A percentile compares a stretch with the other conserved stretches of the same genome.
phyloP scores from a whole-genome alignment of 2,888 invertebrate genomes.

The Dichetophora obliterata region DNA sequence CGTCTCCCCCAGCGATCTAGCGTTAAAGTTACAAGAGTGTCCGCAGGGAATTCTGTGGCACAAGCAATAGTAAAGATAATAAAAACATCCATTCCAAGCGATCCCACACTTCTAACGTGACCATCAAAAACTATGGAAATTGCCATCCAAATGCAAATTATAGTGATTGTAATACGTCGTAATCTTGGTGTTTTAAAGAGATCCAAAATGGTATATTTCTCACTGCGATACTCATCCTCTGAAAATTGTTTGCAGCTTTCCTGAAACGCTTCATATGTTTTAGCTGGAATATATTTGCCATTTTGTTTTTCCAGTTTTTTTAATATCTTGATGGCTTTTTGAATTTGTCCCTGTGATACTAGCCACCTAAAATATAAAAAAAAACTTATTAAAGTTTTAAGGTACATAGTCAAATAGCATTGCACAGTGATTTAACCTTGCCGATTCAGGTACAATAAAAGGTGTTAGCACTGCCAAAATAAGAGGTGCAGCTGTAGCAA shows the following conservation, averaged over 20 bases:
- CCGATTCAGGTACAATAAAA: slow-evolving; percentile 86
- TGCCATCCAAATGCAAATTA: slow-evolving; percentile 91
- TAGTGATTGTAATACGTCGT: slow-evolving; percentile 80
- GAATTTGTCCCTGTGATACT: slow-evolving; percentile 86
- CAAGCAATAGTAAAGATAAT: slow-evolving; percentile 87
- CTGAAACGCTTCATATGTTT: slow-evolving; percentile 79
- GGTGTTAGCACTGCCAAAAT: slow-evolving; percentile 80
- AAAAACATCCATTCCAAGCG: slow-evolving; percentile 85
- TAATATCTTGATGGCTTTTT: slow-evolving; percentile 82
- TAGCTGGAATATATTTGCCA: slow-evolving; percentile 79
- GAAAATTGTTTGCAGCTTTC: slow-evolving; percentile 77
- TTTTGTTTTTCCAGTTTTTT: slow-evolving; percentile 86
- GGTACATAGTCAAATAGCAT: not conserved
- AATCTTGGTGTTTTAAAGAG: slow-evolving; percentile 84
- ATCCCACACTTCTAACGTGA: slow-evolving; percentile 89
- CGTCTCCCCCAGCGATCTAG: slow-evolving; percentile 83
- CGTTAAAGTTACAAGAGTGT: slow-evolving; percentile 83
- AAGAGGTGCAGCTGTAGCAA: slow-evolving; percentile 84
- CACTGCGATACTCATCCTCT: slow-evolving; percentile 79
- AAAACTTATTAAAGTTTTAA: not conserved
- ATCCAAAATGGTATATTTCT: slow-evolving; percentile 83
- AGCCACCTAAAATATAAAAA: slow-evolving; percentile 77
- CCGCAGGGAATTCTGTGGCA: slow-evolving; percentile 87
- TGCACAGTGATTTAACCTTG: slow-evolving; percentile 76
- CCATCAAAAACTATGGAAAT: slow-evolving; percentile 90